Evolutionary conservation across 2,113 vertebrate genomes (phyloP).

Genomic region (Brienomyrus brachyistius): DNA sequence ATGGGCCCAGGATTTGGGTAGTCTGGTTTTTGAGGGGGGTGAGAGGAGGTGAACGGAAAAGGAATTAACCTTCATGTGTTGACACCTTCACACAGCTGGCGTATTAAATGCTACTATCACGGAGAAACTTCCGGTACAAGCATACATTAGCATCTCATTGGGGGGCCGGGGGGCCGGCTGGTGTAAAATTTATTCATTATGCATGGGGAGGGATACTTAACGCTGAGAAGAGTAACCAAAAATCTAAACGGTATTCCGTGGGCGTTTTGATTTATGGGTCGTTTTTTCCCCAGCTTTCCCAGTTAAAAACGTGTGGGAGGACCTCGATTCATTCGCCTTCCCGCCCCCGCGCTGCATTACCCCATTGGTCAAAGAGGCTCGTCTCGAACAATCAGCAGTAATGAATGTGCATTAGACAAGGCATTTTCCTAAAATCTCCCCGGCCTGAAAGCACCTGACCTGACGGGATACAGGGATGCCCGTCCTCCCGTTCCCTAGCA

Average conservation of each 20-base stretch:
- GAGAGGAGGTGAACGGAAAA: neutral
- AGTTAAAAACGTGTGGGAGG: neutral
- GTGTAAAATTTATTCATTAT: slow-evolving; percentile 5
- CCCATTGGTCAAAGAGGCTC: neutral
- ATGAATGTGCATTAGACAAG: neutral
- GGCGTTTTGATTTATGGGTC: neutral
- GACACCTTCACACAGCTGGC: slow-evolving; percentile 18
- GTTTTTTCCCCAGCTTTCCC: neutral
- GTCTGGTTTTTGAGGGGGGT: neutral
- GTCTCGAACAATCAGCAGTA: neutral
- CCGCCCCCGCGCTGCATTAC: neutral
- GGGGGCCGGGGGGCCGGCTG: neutral
- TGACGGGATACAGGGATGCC: neutral
- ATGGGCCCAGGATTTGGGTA: slow-evolving; percentile 9
- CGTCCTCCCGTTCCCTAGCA: neutral
- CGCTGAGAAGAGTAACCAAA: neutral
- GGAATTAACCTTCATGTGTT: slow-evolving; percentile 24
- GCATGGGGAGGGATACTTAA: neutral
- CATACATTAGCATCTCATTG: slow-evolving; percentile 40
- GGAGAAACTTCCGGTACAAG: slow-evolving; percentile 24
- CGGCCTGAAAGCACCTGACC: neutral
- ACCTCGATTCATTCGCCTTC: neutral
- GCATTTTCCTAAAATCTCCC: neutral
- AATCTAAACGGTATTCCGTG: neutral
- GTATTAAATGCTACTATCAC: slow-evolving; percentile 27